Base-by-base conservation (phyloP, 2,113 vertebrate species). In the Numida meleagris region DNA sequence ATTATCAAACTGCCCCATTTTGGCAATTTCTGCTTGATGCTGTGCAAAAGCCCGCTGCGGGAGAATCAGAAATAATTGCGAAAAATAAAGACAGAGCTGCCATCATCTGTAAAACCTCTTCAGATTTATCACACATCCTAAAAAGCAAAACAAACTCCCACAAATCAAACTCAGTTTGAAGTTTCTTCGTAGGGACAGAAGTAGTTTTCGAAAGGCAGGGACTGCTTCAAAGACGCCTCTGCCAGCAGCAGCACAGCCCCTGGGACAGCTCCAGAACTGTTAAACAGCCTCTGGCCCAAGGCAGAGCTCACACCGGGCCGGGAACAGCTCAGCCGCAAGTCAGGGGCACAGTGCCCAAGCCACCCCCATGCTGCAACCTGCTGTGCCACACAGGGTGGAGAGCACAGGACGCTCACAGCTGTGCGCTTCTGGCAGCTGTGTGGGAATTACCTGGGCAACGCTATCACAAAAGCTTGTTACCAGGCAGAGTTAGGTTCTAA, bases 11-110 rank as follows among this genome's bases (percentile, higher is more conserved):
- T 97, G 96, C 23, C 97, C 98, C 98, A 99, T 96, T 95, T 98
- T 98, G 7, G 98, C 97, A 6, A 99, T 94, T 31, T 98, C 98
- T 6, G 98, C 98, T 84, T 99, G 98, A 83, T 98, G 98, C 57
- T 99, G 98, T 2, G 99, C 99, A 57, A 99, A 99, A 31, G 98
- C 98, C 93, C 97, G 82, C 99, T 99, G 94, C 15, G 27, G 87
- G 45, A 46, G 67, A 73, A 46, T 4, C 73, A 33, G 34, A 63
- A 43, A 3, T 17, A 15, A 6, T 4, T n/a, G 42, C 85, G 16
- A 57, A 11, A 62, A 31, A 9, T 0, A 3, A 9, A 6, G 43
- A 51, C 10, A 16, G 33, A 36, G 5, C 65, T n/a, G 16, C 25
- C 42, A 63, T 83, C 38, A 68, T 57, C 46, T 61, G 48, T 66